Evolutionary conservation across 2,888 invertebrate genomes (phyloP), one percentile per base, ranked within the genome.

Genomic region (Drosophila borealis): DNA sequence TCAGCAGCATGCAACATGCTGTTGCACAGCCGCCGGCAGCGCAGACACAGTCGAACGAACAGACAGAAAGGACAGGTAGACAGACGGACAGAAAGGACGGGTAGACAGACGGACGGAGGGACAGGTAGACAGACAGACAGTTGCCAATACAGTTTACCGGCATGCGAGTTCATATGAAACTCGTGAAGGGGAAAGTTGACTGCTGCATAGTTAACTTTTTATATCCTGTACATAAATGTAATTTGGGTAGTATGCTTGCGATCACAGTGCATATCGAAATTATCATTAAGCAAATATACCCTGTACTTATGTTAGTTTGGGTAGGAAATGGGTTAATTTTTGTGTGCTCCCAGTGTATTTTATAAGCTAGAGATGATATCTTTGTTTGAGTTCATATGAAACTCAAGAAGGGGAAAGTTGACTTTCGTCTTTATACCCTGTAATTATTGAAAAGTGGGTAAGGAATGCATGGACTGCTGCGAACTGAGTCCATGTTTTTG

Each of bases 1-100:
- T 87, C 76, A 77, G 67, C 70, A 71, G 84, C 85, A 83, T 86
- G 85, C 88, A 88, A 88, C 88, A 86, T 81, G 86, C 88, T 84
- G 83, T 87, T 83, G 82, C 79, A 85, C 65, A 70, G 62, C 64
- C 68, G 63, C 53, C 71, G 70, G 65, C 57, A 78, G 53, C 17
- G 64, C 65, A 51, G 49, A 46, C 57, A 67, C 48, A 25, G 41
- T 41, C 53, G 14, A 41, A 4, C 42, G 33, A 29, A 45, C 56
- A 25, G 36, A 39, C 29, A 45, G 37, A 21, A 61, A 2, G 36
- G 36, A 42, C 46, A 39, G 33, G 41, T 19, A 49, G 41, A 19
- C 9, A 13, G 51, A 19, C n/a, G 42, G 36, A 9, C n/a, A 4
- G 8, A 14, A 56, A 3, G 17, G 36, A 42, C 46, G 36, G 33